Base-by-base conservation (phyloP, 2,113 vertebrate genomes). In the Thryonomys swinderianus region DNA sequence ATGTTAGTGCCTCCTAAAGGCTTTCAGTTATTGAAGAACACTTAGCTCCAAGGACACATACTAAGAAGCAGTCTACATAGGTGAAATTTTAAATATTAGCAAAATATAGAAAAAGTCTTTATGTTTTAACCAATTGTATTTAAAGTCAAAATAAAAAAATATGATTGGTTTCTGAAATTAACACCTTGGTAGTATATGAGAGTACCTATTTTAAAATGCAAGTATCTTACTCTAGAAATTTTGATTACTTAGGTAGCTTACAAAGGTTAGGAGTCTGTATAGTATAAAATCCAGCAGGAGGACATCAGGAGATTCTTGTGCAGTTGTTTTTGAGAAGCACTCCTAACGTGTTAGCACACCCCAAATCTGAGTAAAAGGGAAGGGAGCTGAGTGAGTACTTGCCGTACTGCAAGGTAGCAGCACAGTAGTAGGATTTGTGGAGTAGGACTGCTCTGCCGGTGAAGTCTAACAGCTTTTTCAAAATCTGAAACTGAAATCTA, bases 21-120 rank as follows among this genome's bases (percentile, higher is more conserved):
- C 85, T 90, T 88, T 61, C 76, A 89, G 2, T 83, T 82, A 67
- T 88, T 81, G 64, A 34, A 73, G 25, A 23, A 76, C 66, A 32
- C 16, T 57, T 83, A 27, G 69, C 30, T 84, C 12, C 51, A 85
- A 74, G 57, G 67, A 80, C 21, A 61, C 20, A 61, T 61, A 32
- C 32, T 93, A 89, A 69, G 21, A 93, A 84, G 80, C 37, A 51
- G 9, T 95, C 5, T 83, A 8, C 12, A 3, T 82, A 7, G 45
- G 25, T 91, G 45, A 61, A 48, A 81, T 87, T 71, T 74, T 64
- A 90, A 81, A 62, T 78, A 69, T 67, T 37, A 74, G 73, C 62
- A 88, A 59, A 96, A 69, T 64, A 62, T 62, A 96, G n/a, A 74
- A 62, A 69, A 88, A 45, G 34, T 51, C 10, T n/a, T 83, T 96